These are phyloP conservation scores for Pilophorus perplexus DNA, from an alignment of 2,888 invertebrate species.

Conservation along the genomic window DNA sequence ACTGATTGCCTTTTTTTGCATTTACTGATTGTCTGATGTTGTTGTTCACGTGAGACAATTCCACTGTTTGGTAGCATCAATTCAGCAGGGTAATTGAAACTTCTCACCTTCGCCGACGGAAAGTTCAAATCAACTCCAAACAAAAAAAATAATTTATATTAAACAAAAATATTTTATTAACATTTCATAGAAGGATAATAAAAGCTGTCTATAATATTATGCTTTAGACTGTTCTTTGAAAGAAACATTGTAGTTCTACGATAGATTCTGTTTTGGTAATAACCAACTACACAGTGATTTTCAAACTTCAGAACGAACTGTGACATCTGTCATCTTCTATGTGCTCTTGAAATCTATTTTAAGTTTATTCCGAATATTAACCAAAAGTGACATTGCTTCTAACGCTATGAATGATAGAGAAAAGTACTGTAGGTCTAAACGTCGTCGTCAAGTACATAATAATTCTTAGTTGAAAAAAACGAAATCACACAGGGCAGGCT, in stretches of 20 bases:
- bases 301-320: conserved; percentile 4
- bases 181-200: conserved; percentile 38
- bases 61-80: too few relatives aligned
- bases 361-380: not conserved
- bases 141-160: conserved; percentile 26
- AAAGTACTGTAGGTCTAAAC: not conserved
- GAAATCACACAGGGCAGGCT: too few relatives aligned
- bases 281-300: conserved; percentile 1
- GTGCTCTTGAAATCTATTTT: conserved; percentile 3
- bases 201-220: conserved; percentile 32
- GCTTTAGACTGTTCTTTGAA: conserved; percentile 20
- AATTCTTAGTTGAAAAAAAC: too few relatives aligned
- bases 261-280: conserved; percentile 10
- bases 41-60: too few relatives aligned
- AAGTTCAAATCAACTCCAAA: conserved; percentile 7
- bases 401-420: conserved; percentile 21
- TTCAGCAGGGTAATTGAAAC: too few relatives aligned
- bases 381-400: conserved; percentile 11
- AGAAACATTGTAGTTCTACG: conserved; percentile 1
- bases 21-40: too few relatives aligned
- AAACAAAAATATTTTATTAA: conserved; percentile 42
- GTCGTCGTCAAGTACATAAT: too few relatives aligned
- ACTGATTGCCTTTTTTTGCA: too few relatives aligned
- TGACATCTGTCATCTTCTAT: conserved; percentile 7
- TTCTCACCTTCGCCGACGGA: not conserved